phyloP scores from a whole-genome alignment of 2,113 vertebrate genomes.

The Hystrix cristata region DNA sequence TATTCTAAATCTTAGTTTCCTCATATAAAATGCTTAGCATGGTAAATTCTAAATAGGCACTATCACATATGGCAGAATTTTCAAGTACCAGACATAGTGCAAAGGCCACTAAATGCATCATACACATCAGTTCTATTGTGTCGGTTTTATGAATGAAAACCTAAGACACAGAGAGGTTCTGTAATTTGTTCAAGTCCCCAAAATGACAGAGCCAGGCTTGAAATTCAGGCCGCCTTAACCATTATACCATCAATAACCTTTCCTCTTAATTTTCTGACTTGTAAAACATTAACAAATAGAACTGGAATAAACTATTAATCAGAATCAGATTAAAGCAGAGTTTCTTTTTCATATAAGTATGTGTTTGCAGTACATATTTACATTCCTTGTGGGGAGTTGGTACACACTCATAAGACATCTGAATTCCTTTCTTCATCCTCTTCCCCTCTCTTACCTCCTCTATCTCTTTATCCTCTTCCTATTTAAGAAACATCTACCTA shows the following conservation, averaged over 20 bases:
- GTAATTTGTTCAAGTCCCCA: conserved; percentile 27
- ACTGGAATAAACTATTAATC: conserved; percentile 40
- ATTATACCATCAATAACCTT: background rate
- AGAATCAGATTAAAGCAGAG: conserved; percentile 50
- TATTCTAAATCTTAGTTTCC: conserved; percentile 33
- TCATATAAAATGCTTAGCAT: background rate
- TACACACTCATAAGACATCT: background rate
- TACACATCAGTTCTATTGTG: background rate
- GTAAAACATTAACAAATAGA: conserved; percentile 57
- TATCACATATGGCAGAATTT: background rate
- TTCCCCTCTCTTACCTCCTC: background rate
- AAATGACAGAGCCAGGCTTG: background rate
- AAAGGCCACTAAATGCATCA: background rate
- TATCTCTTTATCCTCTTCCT: background rate
- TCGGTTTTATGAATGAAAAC: background rate
- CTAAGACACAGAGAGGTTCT: background rate
- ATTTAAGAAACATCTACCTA: background rate
- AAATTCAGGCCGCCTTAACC: background rate
- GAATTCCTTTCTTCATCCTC: background rate
- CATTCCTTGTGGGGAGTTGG: background rate
- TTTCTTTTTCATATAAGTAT: conserved; percentile 18
- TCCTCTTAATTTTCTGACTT: conserved; percentile 43
- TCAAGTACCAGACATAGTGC: background rate
- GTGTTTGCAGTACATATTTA: background rate
- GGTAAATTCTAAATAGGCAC: background rate